phyloP scores from a whole-genome alignment of 2,888 invertebrate species.

The Agrotis segetum region DNA sequence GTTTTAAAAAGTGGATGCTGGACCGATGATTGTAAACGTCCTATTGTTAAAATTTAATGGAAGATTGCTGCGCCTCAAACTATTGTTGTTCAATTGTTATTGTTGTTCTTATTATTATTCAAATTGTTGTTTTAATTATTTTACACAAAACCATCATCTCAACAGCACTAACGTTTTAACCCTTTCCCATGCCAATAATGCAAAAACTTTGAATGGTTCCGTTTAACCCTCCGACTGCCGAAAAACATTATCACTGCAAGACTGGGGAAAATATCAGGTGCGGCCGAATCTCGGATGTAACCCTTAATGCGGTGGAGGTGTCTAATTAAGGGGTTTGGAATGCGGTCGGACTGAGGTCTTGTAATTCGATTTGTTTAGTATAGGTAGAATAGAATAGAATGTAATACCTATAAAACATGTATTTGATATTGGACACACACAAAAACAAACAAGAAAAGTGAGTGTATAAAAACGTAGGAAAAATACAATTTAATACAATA shows the following conservation, averaged over 20 bases:
- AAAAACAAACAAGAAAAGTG: too few species aligned
- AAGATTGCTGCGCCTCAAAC: neutral
- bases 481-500: too few species aligned
- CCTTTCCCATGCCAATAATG: slow-evolving; percentile 22
- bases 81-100: neutral
- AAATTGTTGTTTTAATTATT: neutral
- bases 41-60: neutral
- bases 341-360: slow-evolving; percentile 28
- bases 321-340: slow-evolving; percentile 67
- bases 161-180: neutral
- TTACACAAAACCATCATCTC: neutral
- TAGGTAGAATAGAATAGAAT: too few species aligned
- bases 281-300: slow-evolving; percentile 77
- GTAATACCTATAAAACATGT: too few species aligned
- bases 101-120: neutral
- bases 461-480: too few species aligned
- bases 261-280: slow-evolving; percentile 66
- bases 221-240: slow-evolving; percentile 27
- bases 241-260: slow-evolving; percentile 56
- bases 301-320: slow-evolving; percentile 80
- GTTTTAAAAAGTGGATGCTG: too few species aligned
- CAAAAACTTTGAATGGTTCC: slow-evolving; percentile 11
- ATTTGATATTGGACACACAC: too few species aligned
- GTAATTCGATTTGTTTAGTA: slow-evolving; percentile 39
- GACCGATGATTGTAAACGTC: too few species aligned